Percentiles rank a stretch among this genome's conserved stretches.
Evolutionary conservation across 2,113 vertebrate genomes (phyloP).

Genomic region (Myotis davidii): DNA sequence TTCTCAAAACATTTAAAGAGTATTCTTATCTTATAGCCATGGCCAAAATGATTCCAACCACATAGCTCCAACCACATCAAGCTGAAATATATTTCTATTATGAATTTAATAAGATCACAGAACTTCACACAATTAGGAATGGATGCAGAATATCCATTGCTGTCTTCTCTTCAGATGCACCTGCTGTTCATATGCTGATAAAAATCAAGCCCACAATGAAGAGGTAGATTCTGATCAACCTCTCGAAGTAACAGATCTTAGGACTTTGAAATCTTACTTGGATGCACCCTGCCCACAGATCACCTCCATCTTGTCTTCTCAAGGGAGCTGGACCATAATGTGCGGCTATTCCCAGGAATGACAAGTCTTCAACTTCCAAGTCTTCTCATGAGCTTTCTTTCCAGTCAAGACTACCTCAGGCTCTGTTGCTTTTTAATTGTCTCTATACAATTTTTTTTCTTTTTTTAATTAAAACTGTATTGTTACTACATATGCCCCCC

Average conservation of each 20-base stretch:
- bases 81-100: not conserved
- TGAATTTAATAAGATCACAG: not conserved
- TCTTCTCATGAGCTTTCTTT: not conserved
- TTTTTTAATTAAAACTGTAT: too few relatives aligned
- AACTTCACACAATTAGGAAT: not conserved
- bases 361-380: not conserved
- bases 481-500: too few relatives aligned
- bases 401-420: not conserved
- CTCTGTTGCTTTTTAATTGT: not conserved
- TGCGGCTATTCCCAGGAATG: not conserved
- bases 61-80: not conserved
- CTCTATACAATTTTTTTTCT: not conserved
- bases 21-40: not conserved
- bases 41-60: not conserved
- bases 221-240: not conserved
- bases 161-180: not conserved
- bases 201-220: not conserved
- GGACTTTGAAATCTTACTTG: not conserved
- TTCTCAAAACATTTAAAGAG: not conserved
- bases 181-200: not conserved
- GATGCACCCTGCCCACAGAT: not conserved
- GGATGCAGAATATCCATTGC: not conserved
- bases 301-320: not conserved
- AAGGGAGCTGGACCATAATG: not conserved
- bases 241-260: not conserved